Percentiles rank a stretch among this genome's conserved stretches.
phyloP scores from a whole-genome alignment of 2,797 vertebrate species.

The Hylomyscus alleni region DNA sequence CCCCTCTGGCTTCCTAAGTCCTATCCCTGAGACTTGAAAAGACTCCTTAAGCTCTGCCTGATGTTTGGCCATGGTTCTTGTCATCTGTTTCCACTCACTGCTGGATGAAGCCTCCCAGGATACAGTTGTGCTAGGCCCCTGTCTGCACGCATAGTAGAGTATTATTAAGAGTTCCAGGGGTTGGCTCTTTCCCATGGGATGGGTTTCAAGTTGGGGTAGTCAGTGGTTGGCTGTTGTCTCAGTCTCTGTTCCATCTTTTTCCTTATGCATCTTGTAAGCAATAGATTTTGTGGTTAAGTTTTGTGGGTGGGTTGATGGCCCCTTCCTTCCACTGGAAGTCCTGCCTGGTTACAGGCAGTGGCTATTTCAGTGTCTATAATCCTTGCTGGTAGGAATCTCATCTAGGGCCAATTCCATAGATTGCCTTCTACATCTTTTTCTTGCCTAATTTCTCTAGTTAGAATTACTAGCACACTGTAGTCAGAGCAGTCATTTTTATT shows the following conservation, averaged over 20 bases:
- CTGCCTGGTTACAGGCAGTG: background rate
- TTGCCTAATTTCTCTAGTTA: background rate
- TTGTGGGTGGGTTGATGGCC: background rate
- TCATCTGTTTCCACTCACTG: background rate
- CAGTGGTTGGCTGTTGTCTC: background rate
- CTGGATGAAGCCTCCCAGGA: background rate
- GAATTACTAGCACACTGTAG: fast-evolving
- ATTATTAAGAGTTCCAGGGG: background rate
- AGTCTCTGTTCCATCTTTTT: background rate
- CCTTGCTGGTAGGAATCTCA: background rate
- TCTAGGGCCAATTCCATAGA: background rate
- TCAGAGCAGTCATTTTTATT: background rate
- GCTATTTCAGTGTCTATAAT: background rate
- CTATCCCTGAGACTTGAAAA: background rate
- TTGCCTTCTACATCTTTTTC: background rate
- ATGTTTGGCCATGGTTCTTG: background rate
- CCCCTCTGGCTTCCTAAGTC: background rate
- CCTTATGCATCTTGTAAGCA: background rate
- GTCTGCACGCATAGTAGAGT: background rate
- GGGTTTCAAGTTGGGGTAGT: background rate
- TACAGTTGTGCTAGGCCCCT: background rate
- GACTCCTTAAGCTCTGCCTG: background rate
- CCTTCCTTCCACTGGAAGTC: background rate
- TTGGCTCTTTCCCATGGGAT: background rate
- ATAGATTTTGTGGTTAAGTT: background rate